Base-by-base conservation (phyloP, 2,113 vertebrate species). In the Ptychochromis oligacanthus region DNA sequence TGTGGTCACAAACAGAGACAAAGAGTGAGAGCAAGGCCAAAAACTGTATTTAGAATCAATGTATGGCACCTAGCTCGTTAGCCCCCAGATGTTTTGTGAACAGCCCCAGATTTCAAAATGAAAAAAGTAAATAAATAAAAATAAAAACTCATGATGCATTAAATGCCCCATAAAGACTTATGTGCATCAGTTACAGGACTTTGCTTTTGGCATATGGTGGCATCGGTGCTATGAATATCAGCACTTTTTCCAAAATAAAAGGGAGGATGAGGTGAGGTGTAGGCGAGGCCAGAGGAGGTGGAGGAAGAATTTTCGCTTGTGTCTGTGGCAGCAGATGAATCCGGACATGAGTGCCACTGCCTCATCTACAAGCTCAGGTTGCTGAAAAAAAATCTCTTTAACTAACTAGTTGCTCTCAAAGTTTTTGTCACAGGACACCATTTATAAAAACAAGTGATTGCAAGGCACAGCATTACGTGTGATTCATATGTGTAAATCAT, bases 1-100 rank as follows among this genome's bases (percentile, higher is more conserved):
- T 99, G 89, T 1, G 54, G 28, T 0, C 36, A 61, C 57, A 58
- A 28, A 82, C 7, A 54, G 34, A 80, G 4, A 49, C 12, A 5
- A 1, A 52, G 4, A 22, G 28, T 36, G 28, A 14, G 46, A 75
- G 24, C 15, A 70, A 18, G 26, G 14, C 40, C 7, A 34, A 52
- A 54, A 20, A n/a, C 18, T 20, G 20, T 18, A 54, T 54, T n/a
- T 54, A 54, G 18, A 10, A 54, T 54, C 18, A 54, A 7, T 20
- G 4, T n/a, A n/a, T 4, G 8, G 20, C n/a, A n/a, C n/a, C n/a
- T 54, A 54, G 20, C 7, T 11, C 10, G 4, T 10, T n/a, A 36
- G 5, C 8, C 36, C 36, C 8, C 36, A 36, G 7, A 36, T 36
- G 36, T 36, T 36, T 36, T 6, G 36, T 36, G 36, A 8, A 36